Evolutionary conservation across 2,113 vertebrate species (phyloP).

Genomic region (Zosterops lateralis): DNA sequence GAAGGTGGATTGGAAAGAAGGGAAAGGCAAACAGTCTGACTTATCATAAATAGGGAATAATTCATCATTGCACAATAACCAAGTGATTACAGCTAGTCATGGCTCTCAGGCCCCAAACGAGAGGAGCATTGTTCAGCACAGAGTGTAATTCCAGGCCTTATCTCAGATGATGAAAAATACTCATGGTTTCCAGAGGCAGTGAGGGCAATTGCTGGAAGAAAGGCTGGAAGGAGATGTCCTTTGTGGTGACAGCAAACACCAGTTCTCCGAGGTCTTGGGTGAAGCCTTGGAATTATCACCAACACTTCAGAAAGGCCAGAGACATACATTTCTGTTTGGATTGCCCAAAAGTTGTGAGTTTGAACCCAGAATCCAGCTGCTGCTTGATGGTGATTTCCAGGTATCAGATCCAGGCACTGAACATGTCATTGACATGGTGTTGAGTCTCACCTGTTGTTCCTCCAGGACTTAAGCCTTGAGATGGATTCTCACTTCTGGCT

Average conservation of each 20-base stretch:
- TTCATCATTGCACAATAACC: background rate
- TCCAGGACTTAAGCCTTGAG: background rate
- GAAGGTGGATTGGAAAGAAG: background rate
- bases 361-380: background rate
- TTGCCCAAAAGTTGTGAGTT: background rate
- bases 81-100: background rate
- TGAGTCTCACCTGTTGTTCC: background rate
- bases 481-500: background rate
- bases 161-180: background rate
- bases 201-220: background rate
- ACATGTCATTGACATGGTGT: fast-evolving
- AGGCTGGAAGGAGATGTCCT: background rate
- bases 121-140: background rate
- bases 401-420: background rate
- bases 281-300: background rate
- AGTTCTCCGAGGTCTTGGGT: background rate
- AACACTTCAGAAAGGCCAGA: background rate
- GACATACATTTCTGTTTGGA: fast-evolving
- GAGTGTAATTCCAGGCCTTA: background rate
- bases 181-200: background rate
- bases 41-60: background rate
- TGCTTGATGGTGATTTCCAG: background rate
- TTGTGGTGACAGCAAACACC: background rate
- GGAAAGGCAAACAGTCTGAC: background rate
- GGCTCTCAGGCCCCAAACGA: background rate